These are phyloP conservation scores for Sebastes jordani DNA, from an alignment of 2,797 vertebrate genomes.

Conservation along the genomic window DNA sequence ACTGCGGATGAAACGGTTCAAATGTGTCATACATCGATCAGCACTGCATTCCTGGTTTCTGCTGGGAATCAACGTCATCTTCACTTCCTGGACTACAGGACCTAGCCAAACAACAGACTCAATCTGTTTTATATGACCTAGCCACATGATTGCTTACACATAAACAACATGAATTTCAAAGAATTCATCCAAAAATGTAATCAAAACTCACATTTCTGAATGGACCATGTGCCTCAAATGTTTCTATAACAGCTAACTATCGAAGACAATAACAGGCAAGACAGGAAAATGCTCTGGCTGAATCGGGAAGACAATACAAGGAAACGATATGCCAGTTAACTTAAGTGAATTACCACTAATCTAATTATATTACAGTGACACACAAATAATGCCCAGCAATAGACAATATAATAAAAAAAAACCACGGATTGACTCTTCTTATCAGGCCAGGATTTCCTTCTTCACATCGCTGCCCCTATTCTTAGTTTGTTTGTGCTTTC, in stretches of 20 bases:
- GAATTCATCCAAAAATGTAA: neutral
- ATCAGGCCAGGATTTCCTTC: slow-evolving; percentile 25
- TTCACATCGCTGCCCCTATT: neutral
- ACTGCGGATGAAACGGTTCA: neutral
- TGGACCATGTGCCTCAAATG: neutral
- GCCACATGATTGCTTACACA: neutral
- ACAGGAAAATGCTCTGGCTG: neutral
- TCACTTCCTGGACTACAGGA: neutral
- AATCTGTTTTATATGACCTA: neutral
- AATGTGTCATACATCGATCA: neutral
- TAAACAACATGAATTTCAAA: neutral
- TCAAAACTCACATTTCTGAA: neutral
- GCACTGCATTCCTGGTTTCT: neutral
- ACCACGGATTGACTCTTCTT: neutral
- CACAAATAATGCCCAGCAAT: neutral
- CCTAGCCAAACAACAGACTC: neutral
- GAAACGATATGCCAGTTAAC: slow-evolving; percentile 1
- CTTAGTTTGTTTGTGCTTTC: neutral
- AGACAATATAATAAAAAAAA: neutral
- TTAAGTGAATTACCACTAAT: neutral
- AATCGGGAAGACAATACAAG: neutral
- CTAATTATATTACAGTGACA: slow-evolving; percentile 3
- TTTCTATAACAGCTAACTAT: neutral
- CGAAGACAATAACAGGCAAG: neutral
- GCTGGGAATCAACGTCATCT: neutral